phyloP scores from a whole-genome alignment of 2,113 vertebrate genomes.

The Equus przewalskii region DNA sequence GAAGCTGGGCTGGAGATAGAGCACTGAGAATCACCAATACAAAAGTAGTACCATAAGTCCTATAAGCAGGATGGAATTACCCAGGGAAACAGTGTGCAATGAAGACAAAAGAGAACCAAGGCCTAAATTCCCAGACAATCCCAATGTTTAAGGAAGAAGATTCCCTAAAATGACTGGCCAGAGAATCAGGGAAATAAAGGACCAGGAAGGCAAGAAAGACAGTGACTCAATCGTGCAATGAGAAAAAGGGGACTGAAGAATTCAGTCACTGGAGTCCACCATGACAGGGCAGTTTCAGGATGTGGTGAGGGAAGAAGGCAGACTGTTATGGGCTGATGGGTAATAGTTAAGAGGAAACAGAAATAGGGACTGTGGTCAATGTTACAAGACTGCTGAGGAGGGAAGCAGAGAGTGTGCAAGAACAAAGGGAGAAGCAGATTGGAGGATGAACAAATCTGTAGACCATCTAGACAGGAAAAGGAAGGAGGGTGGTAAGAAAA shows the following conservation, averaged over 20 bases:
- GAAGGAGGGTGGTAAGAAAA: background rate
- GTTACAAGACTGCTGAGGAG: background rate
- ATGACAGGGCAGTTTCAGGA: background rate
- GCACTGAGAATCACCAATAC: background rate
- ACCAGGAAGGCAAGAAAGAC: background rate
- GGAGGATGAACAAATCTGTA: background rate
- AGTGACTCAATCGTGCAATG: background rate
- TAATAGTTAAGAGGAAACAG: background rate
- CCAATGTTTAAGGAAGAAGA: background rate
- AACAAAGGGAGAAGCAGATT: background rate
- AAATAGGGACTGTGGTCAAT: background rate
- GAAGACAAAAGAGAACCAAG: background rate
- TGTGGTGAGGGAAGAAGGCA: background rate
- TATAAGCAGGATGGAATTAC: background rate
- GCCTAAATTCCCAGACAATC: background rate
- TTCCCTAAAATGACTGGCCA: background rate
- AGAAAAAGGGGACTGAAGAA: background rate
- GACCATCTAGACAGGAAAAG: background rate
- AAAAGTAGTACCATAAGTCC: background rate
- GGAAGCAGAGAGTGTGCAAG: background rate
- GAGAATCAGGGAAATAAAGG: slow-evolving; percentile 2
- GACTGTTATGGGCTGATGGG: background rate
- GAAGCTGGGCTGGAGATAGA: background rate
- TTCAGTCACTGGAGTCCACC: background rate
- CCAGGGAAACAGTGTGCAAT: background rate